phyloP scores from a whole-genome alignment of 2,888 invertebrate genomes.

The Drosophila dives region DNA sequence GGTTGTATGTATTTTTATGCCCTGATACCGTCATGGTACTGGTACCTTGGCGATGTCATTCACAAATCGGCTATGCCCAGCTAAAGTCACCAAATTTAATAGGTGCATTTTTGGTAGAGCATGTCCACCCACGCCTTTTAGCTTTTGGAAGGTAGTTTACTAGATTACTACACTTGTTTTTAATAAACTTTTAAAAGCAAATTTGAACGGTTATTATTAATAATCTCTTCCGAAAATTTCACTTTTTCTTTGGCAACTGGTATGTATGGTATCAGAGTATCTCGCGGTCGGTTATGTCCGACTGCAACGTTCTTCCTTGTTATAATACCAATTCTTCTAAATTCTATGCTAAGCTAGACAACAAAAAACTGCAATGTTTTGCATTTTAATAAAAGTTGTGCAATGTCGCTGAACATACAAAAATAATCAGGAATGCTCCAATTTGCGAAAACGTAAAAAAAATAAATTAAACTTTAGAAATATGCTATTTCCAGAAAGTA shows the following conservation, averaged over 20 bases:
- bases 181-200: neutral
- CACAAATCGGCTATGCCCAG: neutral
- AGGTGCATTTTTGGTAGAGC: no score
- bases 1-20: neutral
- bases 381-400: no score
- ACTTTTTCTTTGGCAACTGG: no score
- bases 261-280: no score
- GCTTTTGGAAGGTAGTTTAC: no score
- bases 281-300: no score
- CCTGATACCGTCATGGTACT: neutral
- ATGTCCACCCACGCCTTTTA: no score
- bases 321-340: neutral
- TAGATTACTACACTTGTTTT: no score
- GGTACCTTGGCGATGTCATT: neutral
- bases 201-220: neutral
- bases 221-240: neutral
- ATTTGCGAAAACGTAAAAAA: neutral
- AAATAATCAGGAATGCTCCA: neutral
- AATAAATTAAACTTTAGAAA: neutral
- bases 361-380: no score
- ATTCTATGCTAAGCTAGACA: neutral
- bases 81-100: no score
- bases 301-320: neutral
- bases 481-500: neutral
- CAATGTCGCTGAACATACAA: neutral